phyloP scores from a whole-genome alignment of 2,888 invertebrate species.

The Amphipyra tragopoginis region DNA sequence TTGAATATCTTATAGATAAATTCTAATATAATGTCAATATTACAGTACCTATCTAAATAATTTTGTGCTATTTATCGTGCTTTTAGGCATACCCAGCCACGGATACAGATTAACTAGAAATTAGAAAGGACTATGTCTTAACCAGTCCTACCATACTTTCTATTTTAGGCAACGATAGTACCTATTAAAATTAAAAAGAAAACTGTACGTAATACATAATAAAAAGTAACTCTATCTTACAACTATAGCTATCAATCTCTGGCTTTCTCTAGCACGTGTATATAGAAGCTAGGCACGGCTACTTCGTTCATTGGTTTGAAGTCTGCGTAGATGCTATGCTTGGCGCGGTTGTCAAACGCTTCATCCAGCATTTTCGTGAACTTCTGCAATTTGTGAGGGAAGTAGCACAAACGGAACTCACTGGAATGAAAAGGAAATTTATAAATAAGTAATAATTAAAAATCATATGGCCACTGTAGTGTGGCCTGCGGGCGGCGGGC shows the following conservation, averaged over 20 bases:
- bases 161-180: not conserved
- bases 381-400: conserved; percentile 93
- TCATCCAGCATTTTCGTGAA: conserved; percentile 93
- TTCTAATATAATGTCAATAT: not conserved
- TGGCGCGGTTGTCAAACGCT: conserved; percentile 91
- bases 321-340: conserved; percentile 94
- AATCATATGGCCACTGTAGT: too few relatives aligned
- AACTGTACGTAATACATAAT: conserved; percentile 1
- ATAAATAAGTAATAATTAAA: too few relatives aligned
- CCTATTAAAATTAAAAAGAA: not conserved
- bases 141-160: too few relatives aligned
- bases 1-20: not conserved
- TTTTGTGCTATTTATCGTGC: conserved; percentile 2
- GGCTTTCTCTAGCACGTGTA: conserved; percentile 94
- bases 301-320: conserved; percentile 92
- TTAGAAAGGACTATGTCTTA: not conserved
- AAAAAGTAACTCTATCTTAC: not conserved
- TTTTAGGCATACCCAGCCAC: not conserved
- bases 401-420: conserved; percentile 96
- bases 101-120: not conserved
- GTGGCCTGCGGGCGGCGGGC: too few relatives aligned
- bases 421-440: conserved; percentile 80
- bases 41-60: not conserved
- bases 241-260: conserved; percentile 17
- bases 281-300: conserved; percentile 94